A percentile compares a stretch with the other conserved stretches of the same genome.
Evolutionary conservation across 2,113 vertebrate species (phyloP).

Genomic region (Phoxinus phoxinus): DNA sequence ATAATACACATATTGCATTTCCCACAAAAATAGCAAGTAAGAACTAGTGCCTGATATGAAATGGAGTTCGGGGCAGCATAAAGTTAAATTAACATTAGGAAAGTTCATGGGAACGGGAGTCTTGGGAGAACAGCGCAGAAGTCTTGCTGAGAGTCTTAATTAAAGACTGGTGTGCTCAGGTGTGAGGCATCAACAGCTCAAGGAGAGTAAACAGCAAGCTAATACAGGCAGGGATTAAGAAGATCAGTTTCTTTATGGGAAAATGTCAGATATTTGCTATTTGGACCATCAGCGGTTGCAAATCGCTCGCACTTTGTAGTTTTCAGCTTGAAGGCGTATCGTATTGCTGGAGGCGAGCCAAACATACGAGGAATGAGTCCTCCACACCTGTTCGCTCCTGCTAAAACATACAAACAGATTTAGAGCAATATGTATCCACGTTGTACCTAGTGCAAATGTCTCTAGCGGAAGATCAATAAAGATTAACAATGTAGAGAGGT

Average conservation of each 20-base stretch:
- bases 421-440: conserved; percentile 17
- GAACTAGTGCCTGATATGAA: background rate
- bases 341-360: background rate
- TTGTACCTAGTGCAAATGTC: conserved; percentile 34
- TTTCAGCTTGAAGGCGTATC: background rate
- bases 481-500: conserved; percentile 49
- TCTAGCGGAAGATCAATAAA: conserved; percentile 48
- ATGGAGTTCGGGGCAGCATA: background rate
- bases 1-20: conserved; percentile 8
- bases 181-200: conserved; percentile 19
- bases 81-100: background rate
- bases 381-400: background rate
- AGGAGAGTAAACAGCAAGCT: conserved; percentile 21
- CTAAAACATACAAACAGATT: conserved; percentile 22
- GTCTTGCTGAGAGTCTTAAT: conserved; percentile 35
- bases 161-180: conserved; percentile 14
- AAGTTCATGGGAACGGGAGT: background rate
- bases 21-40: background rate
- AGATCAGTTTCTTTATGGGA: conserved; percentile 10
- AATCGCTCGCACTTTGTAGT: background rate
- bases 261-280: conserved; percentile 33
- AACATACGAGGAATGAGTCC: background rate
- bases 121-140: background rate
- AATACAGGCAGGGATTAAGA: conserved; percentile 19
- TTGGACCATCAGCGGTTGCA: background rate